phyloP scores from a whole-genome alignment of 2,888 invertebrate genomes.

The Pseudococcus viburni region DNA sequence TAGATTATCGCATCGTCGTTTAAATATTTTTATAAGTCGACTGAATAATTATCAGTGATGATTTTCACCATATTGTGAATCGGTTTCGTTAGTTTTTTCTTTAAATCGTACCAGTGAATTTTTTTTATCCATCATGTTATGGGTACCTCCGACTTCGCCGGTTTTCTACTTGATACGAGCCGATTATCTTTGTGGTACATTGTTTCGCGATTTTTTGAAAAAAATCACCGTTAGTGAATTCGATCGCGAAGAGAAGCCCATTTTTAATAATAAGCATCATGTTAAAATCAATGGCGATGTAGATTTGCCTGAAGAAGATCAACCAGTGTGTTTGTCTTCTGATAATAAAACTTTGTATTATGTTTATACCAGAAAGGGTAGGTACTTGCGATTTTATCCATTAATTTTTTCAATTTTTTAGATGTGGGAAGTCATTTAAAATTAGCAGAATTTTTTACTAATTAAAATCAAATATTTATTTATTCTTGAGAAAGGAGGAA shows the following conservation, averaged over 20 bases:
- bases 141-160: constrained; percentile 61
- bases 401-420: not conserved
- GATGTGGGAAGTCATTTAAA: not conserved
- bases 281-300: constrained; percentile 18
- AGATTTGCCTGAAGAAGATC: not conserved
- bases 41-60: not conserved
- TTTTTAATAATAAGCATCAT: constrained; percentile 23
- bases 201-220: constrained; percentile 75
- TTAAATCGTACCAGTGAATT: not conserved
- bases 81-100: not conserved
- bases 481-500: too few species aligned
- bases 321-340: not conserved
- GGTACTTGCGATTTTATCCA: not conserved
- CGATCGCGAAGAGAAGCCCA: constrained; percentile 76
- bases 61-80: not conserved
- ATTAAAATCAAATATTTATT: too few species aligned
- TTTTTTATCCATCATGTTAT: constrained; percentile 23
- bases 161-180: constrained; percentile 48
- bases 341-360: constrained; percentile 70
- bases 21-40: not conserved
- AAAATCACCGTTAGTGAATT: constrained; percentile 79
- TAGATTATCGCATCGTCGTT: not conserved
- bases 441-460: not conserved
- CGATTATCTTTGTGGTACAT: constrained; percentile 70
- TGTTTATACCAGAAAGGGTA: constrained; percentile 74